Evolutionary conservation across 2,888 invertebrate species (phyloP), one percentile per base, ranked within the genome.

Genomic region (Drosophila rellima): DNA sequence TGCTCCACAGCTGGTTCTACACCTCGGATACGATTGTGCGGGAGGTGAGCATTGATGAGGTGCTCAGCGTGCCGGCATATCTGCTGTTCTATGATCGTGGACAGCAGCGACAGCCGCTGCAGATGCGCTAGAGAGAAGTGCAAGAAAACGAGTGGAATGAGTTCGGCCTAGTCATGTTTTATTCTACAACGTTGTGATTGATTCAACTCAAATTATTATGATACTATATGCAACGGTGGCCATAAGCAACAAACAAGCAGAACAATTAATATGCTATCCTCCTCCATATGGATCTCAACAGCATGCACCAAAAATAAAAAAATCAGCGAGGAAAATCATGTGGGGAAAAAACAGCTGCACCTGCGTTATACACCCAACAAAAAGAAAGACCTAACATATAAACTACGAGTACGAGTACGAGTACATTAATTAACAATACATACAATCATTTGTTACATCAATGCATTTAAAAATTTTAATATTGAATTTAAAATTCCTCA

Each of bases 81-180:
- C 95, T 99, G 95, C 94, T 99, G 70, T 98, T 98, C 93, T 99
- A 99, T 93, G 98, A 98, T 87, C 91, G 93, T 15, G 92, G 93
- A 29, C 91, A 91, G 45, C 92, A 92, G 40, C 86, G 91, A 13
- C 84, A 71, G 45, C 84, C 70, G 45, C 26, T 77, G 23, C 87
- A 70, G 10, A 56, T 70, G 61, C 78, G 70, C 26, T 65, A 20
- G 11, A n/a, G 17, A 23, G 6, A 51, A 40, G 23, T 2, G 23
- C 13, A 13, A 42, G 3, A 37, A 17, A 29, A 13, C 45, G 15
- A 51, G 8, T 17, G 10, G 23, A 61, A n/a, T 52, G 10, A 29
- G 35, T 45, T 76, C 62, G 75, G 77, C 61, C 79, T 77, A 78
- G 77, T 77, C 77, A 78, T 70, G 57, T 40, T 63, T 67, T 62